Base-by-base conservation (phyloP, 64 coral and sea anemone species). In the Hydrozoanthus tunicans region DNA sequence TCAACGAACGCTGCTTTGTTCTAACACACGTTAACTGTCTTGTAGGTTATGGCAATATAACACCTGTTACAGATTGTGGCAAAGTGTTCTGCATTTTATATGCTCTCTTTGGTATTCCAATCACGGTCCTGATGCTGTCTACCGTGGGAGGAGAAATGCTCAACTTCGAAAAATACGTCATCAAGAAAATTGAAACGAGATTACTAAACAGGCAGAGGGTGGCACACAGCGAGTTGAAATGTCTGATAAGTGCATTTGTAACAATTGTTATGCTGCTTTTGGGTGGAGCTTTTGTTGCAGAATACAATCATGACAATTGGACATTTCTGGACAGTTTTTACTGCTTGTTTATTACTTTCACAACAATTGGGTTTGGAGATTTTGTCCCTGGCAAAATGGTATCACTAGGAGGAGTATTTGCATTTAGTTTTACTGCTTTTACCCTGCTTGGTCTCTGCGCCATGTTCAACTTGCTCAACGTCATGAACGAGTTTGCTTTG, bases 31-130 rank as follows among this genome's bases (percentile, higher is more conserved):
- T 12, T 20, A 20, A 69, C 15, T 69, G 66, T 69, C 3, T 51
- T 70, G 59, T 10, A 96, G 95, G 95, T 17, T 96, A 92, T 94
- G 95, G 95, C 12, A 79, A 91, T 51, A 89, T 96, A 11, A 94
- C 95, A 3, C 95, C 95, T 5, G 59, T 91, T 12, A 96, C 92
- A 61, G 43, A 81, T 53, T 77, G 20, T 59, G 95, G 95, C 5
- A 79, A 80, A 15, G 59, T 91, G 4, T 80, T 96, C 73, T 96
- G 95, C 43, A 91, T 96, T 6, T 53, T 96, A 7, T 96, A 91
- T 53, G 89, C 95, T 27, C 64, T 94, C 1, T 94, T 96, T 70
- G 95, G 95, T 1, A 96, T 96, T 58, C 95, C 95, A 3, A 54
- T 96, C 10, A 77, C 90, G 20, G 65, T 90, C 23, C 71, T 90